Evolutionary conservation across 2,888 invertebrate genomes (phyloP), one percentile per base, ranked within the genome.

Genomic region (Acronicta psi): DNA sequence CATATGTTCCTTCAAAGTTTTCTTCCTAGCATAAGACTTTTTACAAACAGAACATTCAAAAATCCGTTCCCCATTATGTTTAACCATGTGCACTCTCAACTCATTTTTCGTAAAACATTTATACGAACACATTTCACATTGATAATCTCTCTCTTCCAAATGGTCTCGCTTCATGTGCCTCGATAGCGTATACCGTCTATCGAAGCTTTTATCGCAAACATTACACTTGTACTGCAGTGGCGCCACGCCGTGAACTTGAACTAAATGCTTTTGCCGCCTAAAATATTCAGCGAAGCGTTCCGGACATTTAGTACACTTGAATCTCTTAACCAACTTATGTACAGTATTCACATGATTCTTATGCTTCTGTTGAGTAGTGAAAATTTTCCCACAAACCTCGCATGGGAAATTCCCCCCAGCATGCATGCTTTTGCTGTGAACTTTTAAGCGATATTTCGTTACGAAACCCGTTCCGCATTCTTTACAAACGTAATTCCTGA

Each of bases 381-480:
- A 92, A 0, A 85, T 73, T 58, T 92, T 92, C 0, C 85, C 84
- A 74, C 92, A 92, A 0, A 81, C 45, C 0, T 86, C 85, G n/a
- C 92, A 92, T 0, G 87, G 85, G 14, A 80, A 83, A 0, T 34
- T 76, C 0, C 90, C 90, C 0, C 74, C 81, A 0, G 77, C 66
- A 11, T 92, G 92, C 80, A 89, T 86, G 16, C 85, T 85, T 54
- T 89, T 88, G 0, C 79, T 70, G 25, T 92, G 92, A 0, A 90
- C 88, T 74, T 90, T 90, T 4, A 92, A 47, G 3, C 88, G 71
- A 37, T 90, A 89, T 63, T 86, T 88, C 0, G 92, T 93, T 0
- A 91, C 85, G 40, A 90, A 93, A 0, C 93, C 93, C 0, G 88
- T 81, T 0, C 92, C 93, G 18, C 92, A 93, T 4, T 88, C 88